Evolutionary conservation across 1,140 invertebrate species (phyloP).

Genomic region (Stegodyphus mimosarum): DNA sequence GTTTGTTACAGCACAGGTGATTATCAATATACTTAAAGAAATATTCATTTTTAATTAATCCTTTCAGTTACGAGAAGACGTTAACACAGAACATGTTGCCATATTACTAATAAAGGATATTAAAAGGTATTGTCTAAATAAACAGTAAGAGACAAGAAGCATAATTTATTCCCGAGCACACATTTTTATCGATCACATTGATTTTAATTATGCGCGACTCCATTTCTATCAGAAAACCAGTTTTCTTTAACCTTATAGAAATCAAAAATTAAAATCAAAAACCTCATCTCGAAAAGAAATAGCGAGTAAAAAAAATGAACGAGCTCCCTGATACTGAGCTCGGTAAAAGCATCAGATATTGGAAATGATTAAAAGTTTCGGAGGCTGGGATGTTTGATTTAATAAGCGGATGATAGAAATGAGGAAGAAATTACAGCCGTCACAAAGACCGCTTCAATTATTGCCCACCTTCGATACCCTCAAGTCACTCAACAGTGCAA

Average conservation of each 20-base stretch:
- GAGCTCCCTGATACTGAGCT: not conserved
- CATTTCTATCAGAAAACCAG: not conserved
- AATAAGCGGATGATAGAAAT: conserved; percentile 57
- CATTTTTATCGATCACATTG: not conserved
- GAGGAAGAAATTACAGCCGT: conserved; percentile 58
- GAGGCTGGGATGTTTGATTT: conserved; percentile 50
- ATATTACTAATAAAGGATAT: too few relatives aligned
- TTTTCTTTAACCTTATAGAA: not conserved
- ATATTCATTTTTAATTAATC: too few relatives aligned
- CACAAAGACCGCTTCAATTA: conserved; percentile 56
- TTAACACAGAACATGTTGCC: too few relatives aligned
- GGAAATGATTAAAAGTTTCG: conserved; percentile 56
- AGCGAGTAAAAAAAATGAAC: not conserved
- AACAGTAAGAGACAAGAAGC: too few relatives aligned
- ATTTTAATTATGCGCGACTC: not conserved
- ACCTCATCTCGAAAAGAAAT: not conserved
- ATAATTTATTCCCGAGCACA: too few relatives aligned
- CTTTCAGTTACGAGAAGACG: too few relatives aligned
- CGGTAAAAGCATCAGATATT: conserved; percentile 44
- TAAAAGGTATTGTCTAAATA: too few relatives aligned
- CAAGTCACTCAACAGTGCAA: conserved; percentile 25
- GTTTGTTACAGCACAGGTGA: too few relatives aligned
- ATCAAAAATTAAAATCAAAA: conserved; percentile 3
- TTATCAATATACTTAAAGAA: too few relatives aligned
- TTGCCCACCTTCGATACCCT: conserved; percentile 52